Conservation (phyloP, 2,888 invertebrate species). For the Drosophila nigritarsus region DNA sequence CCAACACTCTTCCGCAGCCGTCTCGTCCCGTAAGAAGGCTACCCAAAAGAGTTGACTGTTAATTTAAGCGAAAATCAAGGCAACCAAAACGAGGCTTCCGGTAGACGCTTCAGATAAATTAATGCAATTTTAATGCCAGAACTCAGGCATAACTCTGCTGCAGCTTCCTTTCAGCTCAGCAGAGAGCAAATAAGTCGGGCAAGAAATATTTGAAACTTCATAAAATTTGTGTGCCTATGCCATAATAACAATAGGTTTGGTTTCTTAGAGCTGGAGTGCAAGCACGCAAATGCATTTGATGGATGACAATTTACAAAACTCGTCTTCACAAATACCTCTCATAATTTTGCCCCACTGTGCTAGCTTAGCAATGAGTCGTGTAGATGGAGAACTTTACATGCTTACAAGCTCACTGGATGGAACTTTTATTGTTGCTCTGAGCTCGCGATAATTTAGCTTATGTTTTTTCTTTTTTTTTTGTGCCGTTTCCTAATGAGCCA, state of each 20-base stretch:
- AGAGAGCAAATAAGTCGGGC: slow-evolving; percentile 13
- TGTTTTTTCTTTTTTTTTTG: slow-evolving; percentile 9
- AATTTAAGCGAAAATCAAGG: slow-evolving; percentile 32
- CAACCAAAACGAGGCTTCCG: slow-evolving; percentile 22
- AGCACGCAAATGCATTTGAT: neutral
- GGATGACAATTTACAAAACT: neutral
- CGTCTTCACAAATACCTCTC: neutral
- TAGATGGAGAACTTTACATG: slow-evolving; percentile 17
- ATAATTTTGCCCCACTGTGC: slow-evolving; percentile 33
- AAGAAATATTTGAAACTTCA: slow-evolving; percentile 7
- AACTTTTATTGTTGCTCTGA: slow-evolving; percentile 41
- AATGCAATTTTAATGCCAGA: slow-evolving; percentile 59
- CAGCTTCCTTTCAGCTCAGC: slow-evolving; percentile 18
- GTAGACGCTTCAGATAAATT: slow-evolving; percentile 27
- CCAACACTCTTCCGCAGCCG: neutral
- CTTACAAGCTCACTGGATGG: slow-evolving; percentile 6
- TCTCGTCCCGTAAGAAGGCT: neutral
- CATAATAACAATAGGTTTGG: neutral
- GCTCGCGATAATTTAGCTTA: slow-evolving; percentile 42
- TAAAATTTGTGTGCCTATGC: slow-evolving; percentile 10
- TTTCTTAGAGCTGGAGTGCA: neutral
- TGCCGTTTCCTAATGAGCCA: slow-evolving; percentile 49
- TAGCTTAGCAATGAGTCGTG: neutral
- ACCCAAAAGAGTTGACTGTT: neutral
- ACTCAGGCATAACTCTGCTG: slow-evolving; percentile 56